Base-by-base conservation (phyloP, 2,113 vertebrate genomes). In the Eonycteris spelaea region DNA sequence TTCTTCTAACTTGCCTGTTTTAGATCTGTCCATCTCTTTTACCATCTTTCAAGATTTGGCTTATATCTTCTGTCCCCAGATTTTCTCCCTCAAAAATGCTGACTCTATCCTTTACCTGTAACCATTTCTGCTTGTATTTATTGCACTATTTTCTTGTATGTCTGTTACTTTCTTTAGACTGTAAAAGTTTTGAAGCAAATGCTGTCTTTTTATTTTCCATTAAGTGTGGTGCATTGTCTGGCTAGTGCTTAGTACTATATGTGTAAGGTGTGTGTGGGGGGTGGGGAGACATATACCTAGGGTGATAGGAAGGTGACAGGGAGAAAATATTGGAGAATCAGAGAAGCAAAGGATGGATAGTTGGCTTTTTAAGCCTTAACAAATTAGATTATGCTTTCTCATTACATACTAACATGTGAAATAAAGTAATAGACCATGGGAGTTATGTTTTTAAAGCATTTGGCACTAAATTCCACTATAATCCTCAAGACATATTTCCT, bases 361-460 rank as follows among this genome's bases (percentile, higher is more conserved):
- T 51, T 65, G 86, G 33, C 1, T 14, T 92, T 94, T 95, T 71
- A 75, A 93, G 51, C 38, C n/a, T 14, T 51, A 45, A 82, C 48
- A 96, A 93, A 93, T 92, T 78, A 43, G 18, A 90, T 86, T 26
- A 91, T 95, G 95, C 88, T 86, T 80, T 6, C 1, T 45, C 67
- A 79, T 96, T 90, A 63, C 40, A 55, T 79, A 77, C 67, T 95
- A 95, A 95, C 90, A 96, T 95, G 85, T 95, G 95, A 95, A 95
- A 95, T 95, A 97, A 94, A 63, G 45, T 91, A 97, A 96, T 70
- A 95, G 65, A 91, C 67, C 67, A 67, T 78, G 65, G 92, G 67
- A 94, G 30, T 89, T 97, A 79, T 75, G 63, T 91, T 97, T 97
- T 95, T 61, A 82, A 94, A 96, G 92, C 55, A 73, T 71, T 95